phyloP scores from a whole-genome alignment of 1,140 invertebrate genomes.

The Neomicropteryx cornuta region DNA sequence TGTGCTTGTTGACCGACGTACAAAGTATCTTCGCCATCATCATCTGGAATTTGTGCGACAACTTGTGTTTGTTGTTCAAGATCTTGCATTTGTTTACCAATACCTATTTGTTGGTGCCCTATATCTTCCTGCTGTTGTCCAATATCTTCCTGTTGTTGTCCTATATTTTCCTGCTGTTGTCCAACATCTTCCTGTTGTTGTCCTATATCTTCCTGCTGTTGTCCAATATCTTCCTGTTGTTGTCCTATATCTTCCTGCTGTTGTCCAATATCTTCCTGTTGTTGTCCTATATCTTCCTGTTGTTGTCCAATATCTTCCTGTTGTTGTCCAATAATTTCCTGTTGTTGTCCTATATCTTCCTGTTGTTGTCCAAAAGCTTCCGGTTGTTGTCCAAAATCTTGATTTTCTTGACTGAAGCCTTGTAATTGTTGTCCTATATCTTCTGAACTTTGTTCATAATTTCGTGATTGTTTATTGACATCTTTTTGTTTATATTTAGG shows the following conservation, averaged over 20 bases:
- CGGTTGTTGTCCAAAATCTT: slow-evolving; percentile 5
- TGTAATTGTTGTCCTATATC: slow-evolving; percentile 12
- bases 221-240: neutral
- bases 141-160: slow-evolving; percentile 2
- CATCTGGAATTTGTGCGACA: too few relatives aligned
- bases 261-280: slow-evolving; percentile 17
- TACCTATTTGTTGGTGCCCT: slow-evolving; percentile 9
- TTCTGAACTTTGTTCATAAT: slow-evolving; percentile 15
- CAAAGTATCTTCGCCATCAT: slow-evolving; percentile 4
- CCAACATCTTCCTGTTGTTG: slow-evolving; percentile 2
- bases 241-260: neutral
- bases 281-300: neutral
- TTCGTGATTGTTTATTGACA: too few relatives aligned
- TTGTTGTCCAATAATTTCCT: slow-evolving; percentile 17
- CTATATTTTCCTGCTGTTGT: slow-evolving; percentile 6
- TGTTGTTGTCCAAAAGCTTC: slow-evolving; percentile 8
- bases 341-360: slow-evolving; percentile 20
- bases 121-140: slow-evolving; percentile 5
- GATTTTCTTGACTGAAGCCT: slow-evolving; percentile 9
- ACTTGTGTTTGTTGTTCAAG: slow-evolving; percentile 15
- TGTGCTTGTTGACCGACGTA: slow-evolving; percentile 17
- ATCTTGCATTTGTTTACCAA: slow-evolving; percentile 1
- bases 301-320: slow-evolving; percentile 16
- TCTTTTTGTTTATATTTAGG: too few relatives aligned
- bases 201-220: slow-evolving; percentile 5